Evolutionary conservation across 1,140 invertebrate genomes (phyloP).

Genomic region (Procambarus virginalis): DNA sequence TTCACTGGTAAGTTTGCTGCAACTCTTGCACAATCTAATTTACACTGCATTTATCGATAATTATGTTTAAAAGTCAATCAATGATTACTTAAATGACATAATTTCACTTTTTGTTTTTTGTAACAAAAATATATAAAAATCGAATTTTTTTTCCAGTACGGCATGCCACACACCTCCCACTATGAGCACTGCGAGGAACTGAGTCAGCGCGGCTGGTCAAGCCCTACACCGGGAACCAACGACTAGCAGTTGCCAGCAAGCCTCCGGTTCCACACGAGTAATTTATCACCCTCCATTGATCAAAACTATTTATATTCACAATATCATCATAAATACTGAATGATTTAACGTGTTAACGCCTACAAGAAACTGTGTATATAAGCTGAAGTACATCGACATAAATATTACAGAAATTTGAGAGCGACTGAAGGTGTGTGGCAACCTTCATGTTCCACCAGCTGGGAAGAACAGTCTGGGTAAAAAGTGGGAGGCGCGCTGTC

Average conservation of each 20-base stretch:
- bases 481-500: constrained; percentile 41
- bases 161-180: constrained; percentile 21
- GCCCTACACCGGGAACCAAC: constrained; percentile 40
- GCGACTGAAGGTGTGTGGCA: no score
- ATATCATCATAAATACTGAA: not conserved
- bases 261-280: not conserved
- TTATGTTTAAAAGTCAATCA: not conserved
- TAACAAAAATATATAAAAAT: not conserved
- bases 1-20: not conserved
- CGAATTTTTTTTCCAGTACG: not conserved
- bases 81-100: not conserved
- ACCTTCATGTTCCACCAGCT: constrained; percentile 27
- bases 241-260: not conserved
- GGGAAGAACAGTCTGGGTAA: constrained; percentile 57
- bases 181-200: constrained; percentile 48
- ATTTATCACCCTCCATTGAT: not conserved
- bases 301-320: not conserved
- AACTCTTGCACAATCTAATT: not conserved
- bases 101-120: not conserved
- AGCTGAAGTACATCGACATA: no score
- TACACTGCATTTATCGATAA: not conserved
- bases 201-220: constrained; percentile 48
- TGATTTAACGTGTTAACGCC: no score
- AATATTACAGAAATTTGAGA: no score
- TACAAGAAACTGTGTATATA: no score